phyloP scores from a whole-genome alignment of 2,113 vertebrate genomes.

The Gobius niger region DNA sequence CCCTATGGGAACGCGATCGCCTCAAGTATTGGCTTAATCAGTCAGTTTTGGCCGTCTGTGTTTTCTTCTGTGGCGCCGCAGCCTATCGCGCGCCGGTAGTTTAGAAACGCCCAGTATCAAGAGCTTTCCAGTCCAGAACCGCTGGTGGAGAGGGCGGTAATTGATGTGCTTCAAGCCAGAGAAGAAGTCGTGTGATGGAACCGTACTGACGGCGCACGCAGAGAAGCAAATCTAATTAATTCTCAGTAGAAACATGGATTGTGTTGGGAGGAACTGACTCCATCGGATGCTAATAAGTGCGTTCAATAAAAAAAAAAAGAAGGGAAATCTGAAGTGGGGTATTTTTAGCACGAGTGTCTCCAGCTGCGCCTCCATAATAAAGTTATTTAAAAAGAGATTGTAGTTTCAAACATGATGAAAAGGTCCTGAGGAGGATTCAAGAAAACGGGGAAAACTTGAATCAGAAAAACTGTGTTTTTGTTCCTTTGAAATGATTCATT shows the following conservation, averaged over 20 bases:
- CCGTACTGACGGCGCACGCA: neutral
- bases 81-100: conserved; percentile 16
- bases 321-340: neutral
- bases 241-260: neutral
- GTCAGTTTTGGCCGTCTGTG: conserved; percentile 51
- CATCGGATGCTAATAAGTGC: too few species aligned
- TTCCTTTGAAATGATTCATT: too few species aligned
- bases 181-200: neutral
- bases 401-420: neutral
- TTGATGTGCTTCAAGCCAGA: neutral
- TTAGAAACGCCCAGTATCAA: neutral
- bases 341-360: neutral
- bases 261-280: neutral
- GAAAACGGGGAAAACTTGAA: neutral
- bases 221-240: neutral
- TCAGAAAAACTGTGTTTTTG: too few species aligned
- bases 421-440: neutral
- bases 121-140: conserved; percentile 37
- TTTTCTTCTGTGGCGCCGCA: conserved; percentile 41
- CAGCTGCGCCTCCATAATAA: neutral
- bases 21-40: conserved; percentile 63
- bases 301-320: too few species aligned
- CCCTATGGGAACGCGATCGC: conserved; percentile 53
- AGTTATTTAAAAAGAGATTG: too few species aligned
- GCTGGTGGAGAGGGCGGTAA: conserved; percentile 15